Conservation (phyloP, 2,113 vertebrate species). For the Nycticebus coucang region DNA sequence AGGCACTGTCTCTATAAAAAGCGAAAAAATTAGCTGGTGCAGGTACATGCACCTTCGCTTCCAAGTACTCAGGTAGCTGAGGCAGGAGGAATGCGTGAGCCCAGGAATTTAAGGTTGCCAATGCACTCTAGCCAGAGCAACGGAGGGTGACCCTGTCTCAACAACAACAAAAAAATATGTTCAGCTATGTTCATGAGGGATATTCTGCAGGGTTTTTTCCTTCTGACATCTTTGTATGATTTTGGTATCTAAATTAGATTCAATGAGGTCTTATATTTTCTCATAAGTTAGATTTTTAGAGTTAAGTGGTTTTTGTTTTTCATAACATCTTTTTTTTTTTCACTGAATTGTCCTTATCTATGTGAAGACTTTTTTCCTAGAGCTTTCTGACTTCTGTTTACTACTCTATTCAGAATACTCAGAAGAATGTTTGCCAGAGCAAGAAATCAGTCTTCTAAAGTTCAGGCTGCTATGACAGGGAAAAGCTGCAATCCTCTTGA, state of each 20-base stretch:
- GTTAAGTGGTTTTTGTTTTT: background rate
- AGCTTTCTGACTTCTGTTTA: background rate
- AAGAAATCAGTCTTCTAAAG: constrained; percentile 21
- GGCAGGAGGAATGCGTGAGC: background rate
- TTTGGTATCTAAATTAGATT: background rate
- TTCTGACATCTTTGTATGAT: constrained; percentile 39
- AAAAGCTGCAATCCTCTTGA: background rate
- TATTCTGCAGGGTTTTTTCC: background rate
- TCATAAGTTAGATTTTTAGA: constrained; percentile 8
- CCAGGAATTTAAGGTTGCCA: background rate
- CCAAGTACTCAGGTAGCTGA: background rate
- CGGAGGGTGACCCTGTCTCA: background rate
- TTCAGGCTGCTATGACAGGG: background rate
- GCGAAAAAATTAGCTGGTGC: no score
- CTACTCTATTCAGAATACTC: background rate
- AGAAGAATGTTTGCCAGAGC: constrained; percentile 17
- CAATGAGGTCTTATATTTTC: constrained; percentile 37
- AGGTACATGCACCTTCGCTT: no score
- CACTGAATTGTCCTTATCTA: background rate
- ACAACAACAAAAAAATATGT: background rate
- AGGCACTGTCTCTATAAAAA: no score
- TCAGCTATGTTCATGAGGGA: background rate
- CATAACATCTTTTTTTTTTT: background rate
- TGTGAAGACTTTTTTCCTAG: background rate
- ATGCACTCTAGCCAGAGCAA: background rate